Evolutionary conservation across 2,797 vertebrate species (phyloP).

Genomic region (Lerista edwardsae): DNA sequence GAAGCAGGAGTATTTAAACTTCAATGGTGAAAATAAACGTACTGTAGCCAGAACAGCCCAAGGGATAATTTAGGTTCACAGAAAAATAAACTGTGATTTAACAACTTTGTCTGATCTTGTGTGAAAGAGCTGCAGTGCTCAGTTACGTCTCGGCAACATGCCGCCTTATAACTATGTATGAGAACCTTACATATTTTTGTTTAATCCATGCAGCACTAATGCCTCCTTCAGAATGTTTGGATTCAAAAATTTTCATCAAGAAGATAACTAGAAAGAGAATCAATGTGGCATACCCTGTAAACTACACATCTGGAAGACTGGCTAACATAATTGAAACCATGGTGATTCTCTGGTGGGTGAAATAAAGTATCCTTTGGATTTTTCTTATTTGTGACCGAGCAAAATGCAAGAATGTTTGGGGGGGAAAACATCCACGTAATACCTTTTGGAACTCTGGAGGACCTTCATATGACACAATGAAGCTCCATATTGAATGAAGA

Average conservation of each 20-base stretch:
- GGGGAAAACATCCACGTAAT: background rate
- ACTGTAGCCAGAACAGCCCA: conserved; percentile 7
- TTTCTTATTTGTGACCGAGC: background rate
- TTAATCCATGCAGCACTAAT: conserved; percentile 28
- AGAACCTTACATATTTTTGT: conserved; percentile 25
- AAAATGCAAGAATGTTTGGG: background rate
- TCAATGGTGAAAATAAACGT: conserved; percentile 57
- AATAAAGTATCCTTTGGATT: background rate
- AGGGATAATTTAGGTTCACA: conserved; percentile 43
- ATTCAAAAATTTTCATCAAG: conserved; percentile 28
- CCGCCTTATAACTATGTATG: conserved; percentile 4
- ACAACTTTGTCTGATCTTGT: conserved; percentile 53
- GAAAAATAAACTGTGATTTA: conserved; percentile 59
- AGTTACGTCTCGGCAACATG: conserved; percentile 47
- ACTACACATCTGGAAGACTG: background rate
- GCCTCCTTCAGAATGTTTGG: conserved; percentile 4
- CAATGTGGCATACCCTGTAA: background rate
- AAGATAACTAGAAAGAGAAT: background rate
- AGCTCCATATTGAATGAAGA: background rate
- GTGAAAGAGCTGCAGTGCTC: conserved; percentile 31
- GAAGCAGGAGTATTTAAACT: conserved; percentile 33
- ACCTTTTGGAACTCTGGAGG: background rate
- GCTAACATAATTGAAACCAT: background rate
- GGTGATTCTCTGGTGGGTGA: background rate
- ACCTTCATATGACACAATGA: background rate